phyloP scores from a whole-genome alignment of 2,113 vertebrate species.

The Lutjanus erythropterus region DNA sequence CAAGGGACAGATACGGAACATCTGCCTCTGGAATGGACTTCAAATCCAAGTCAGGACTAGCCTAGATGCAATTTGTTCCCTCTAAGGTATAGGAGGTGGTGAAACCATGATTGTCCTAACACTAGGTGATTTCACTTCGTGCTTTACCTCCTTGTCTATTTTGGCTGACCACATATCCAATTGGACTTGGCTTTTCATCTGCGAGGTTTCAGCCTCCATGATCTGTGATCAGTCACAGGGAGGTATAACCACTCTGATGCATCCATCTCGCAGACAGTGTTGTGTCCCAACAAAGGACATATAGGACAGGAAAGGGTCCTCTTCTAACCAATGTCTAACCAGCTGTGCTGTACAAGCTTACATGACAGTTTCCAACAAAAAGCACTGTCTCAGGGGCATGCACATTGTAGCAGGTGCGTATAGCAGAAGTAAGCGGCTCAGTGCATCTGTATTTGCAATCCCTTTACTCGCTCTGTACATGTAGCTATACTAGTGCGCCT shows the following conservation, averaged over 20 bases:
- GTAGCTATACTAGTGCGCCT: neutral
- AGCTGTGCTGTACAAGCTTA: neutral
- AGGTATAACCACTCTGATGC: neutral
- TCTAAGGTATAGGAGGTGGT: neutral
- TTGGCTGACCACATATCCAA: neutral
- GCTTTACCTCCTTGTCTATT: neutral
- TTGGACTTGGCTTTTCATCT: neutral
- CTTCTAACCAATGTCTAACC: neutral
- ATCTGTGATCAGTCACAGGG: neutral
- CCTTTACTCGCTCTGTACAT: neutral
- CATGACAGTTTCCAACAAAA: slow-evolving; percentile 2
- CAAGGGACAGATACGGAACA: neutral
- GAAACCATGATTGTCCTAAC: neutral
- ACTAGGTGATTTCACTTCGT: neutral
- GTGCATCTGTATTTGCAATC: neutral
- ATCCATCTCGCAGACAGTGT: slow-evolving; percentile 3
- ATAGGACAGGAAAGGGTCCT: neutral
- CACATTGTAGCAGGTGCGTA: neutral
- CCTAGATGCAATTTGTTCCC: neutral
- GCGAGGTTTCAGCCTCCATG: neutral
- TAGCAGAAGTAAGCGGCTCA: neutral
- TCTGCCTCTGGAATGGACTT: neutral
- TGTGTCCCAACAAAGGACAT: neutral
- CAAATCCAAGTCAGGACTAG: neutral
- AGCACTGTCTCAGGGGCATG: neutral